A percentile compares a stretch with the other conserved stretches of the same genome.
These are phyloP conservation scores for Natrix natrix DNA, from an alignment of 2,797 vertebrate species.

Conservation along the genomic window DNA sequence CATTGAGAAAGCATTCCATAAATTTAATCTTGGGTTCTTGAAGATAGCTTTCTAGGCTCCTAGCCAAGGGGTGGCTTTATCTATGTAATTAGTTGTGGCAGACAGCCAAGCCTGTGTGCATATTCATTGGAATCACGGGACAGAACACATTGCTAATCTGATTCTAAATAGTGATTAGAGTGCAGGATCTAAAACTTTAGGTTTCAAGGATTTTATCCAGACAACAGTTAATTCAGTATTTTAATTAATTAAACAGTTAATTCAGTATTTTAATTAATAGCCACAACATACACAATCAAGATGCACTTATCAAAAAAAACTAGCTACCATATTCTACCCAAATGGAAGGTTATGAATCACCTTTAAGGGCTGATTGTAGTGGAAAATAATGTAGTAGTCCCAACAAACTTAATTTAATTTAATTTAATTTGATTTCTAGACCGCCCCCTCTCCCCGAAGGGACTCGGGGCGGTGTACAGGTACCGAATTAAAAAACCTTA, in stretches of 20 bases:
- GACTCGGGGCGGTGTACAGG: too few relatives aligned
- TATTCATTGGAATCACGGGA: too few relatives aligned
- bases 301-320: background rate
- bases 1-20: too few relatives aligned
- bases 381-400: background rate
- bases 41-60: too few relatives aligned
- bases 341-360: background rate
- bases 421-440: too few relatives aligned
- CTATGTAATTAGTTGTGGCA: too few relatives aligned
- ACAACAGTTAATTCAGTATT: too few relatives aligned
- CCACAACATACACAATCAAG: background rate
- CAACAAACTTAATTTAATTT: background rate
- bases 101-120: too few relatives aligned
- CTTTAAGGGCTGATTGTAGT: background rate
- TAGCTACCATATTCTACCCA: background rate
- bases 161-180: background rate
- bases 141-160: background rate
- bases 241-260: background rate
- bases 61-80: too few relatives aligned
- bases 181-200: background rate
- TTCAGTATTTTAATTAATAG: background rate
- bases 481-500: too few relatives aligned
- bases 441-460: too few relatives aligned
- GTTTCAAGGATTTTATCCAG: background rate
- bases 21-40: too few relatives aligned